Evolutionary conservation across 1,140 invertebrate genomes (phyloP), one percentile per base, ranked within the genome.

Genomic region (Drosophila parvula): DNA sequence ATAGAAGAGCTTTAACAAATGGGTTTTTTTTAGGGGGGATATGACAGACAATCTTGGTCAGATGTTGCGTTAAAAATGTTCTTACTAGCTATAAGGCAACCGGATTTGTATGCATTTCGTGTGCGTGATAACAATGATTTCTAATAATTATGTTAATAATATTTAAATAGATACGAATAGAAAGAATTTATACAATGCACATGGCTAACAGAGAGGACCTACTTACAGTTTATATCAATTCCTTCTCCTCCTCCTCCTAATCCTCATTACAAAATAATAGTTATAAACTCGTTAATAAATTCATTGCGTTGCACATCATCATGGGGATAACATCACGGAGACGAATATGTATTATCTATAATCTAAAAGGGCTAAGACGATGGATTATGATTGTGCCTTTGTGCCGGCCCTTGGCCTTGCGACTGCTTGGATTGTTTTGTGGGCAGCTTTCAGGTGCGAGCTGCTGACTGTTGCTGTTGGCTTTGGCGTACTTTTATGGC

Each of bases 241-340:
- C 28, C 56, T 18, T 67, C 14, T n/a, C n/a, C 22, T 79, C 60
- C 53, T 63, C 5, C n/a, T 16, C 28, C 14, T 32, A 6, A 34
- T 64, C 43, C 57, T 75, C 68, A 68, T 74, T 85, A 85, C 64
- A 85, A 65, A 65, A 60, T 82, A 81, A 73, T 86, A 86, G 74
- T 81, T 81, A 78, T 88, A 89, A 89, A 89, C 84, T 89, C 84
- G 84, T 89, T 90, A 89, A 90, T 89, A 89, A 89, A 89, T 89
- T 89, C 84, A 84, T 89, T 84, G 63, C 83, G 84, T 89, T 89
- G 74, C 84, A 89, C 81, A 90, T 89, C 53, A 71, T 71, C 28
- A 34, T 16, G 48, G 68, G 43, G 45, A 67, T 63, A 65, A 70
- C 64, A 71, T 86, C 70, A 71, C 74, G 77, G 58, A 75, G 59